phyloP scores from a whole-genome alignment of 2,113 vertebrate genomes.

The Equus quagga region DNA sequence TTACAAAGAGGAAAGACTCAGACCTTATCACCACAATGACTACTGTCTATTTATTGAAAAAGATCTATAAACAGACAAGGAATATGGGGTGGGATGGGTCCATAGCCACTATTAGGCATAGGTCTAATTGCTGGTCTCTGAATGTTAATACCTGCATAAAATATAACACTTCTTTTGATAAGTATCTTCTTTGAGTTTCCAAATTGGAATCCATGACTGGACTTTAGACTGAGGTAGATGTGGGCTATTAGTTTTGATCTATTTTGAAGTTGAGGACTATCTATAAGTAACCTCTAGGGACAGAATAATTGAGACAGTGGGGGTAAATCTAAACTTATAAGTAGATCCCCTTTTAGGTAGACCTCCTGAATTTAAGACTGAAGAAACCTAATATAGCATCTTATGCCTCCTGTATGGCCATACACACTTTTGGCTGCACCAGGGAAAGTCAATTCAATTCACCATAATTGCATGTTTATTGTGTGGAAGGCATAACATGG shows the following conservation, averaged over 20 bases:
- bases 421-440: neutral
- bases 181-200: neutral
- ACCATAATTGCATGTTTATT: neutral
- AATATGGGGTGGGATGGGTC: rapidly evolving
- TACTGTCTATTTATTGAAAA: neutral
- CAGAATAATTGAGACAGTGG: neutral
- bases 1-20: neutral
- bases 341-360: neutral
- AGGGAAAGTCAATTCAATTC: neutral
- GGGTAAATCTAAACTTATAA: neutral
- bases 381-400: neutral
- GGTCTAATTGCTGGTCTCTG: neutral
- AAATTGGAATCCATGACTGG: neutral
- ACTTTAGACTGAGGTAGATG: neutral
- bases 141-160: neutral
- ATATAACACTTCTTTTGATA: neutral
- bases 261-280: neutral
- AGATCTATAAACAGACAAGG: neutral
- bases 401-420: neutral
- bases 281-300: neutral
- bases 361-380: neutral
- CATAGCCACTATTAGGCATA: neutral
- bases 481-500: neutral
- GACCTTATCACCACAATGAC: neutral
- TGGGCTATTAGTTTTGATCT: neutral